A percentile compares a stretch with the other conserved stretches of the same genome.
Evolutionary conservation across 2,888 invertebrate species (phyloP).

Genomic region (Troglohyphantes excavatus): DNA sequence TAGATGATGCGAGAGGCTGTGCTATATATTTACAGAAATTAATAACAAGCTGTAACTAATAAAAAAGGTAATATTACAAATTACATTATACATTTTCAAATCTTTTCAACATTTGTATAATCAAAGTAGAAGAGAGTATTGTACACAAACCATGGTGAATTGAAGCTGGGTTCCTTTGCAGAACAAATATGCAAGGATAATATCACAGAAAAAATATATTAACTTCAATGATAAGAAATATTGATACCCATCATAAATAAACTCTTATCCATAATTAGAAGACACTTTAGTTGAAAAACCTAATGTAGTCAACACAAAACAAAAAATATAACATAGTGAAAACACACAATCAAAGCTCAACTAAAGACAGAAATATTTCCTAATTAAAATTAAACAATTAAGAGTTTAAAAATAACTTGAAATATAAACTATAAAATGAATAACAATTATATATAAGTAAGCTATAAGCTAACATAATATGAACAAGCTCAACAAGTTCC

Average conservation of each 20-base stretch:
- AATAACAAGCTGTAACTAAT: no score
- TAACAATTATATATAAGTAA: neutral
- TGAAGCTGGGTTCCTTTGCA: neutral
- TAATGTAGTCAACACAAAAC: no score
- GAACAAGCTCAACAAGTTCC: constrained; percentile 15
- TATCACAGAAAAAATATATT: neutral
- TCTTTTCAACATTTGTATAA: no score
- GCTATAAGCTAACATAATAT: neutral
- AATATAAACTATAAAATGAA: no score
- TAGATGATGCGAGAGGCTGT: no score
- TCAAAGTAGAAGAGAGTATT: neutral
- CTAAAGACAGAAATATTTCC: neutral
- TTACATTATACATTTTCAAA: no score
- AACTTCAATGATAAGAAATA: neutral
- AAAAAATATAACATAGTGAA: neutral
- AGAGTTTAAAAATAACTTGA: no score
- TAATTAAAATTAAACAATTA: no score
- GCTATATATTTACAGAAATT: no score
- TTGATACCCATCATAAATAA: neutral
- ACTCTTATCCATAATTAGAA: no score
- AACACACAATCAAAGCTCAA: neutral
- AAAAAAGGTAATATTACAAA: no score
- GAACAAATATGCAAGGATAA: neutral
- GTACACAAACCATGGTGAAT: neutral
- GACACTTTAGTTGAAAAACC: no score